phyloP scores from a whole-genome alignment of 2,113 vertebrate species.

The Gnathochromis pfefferi region DNA sequence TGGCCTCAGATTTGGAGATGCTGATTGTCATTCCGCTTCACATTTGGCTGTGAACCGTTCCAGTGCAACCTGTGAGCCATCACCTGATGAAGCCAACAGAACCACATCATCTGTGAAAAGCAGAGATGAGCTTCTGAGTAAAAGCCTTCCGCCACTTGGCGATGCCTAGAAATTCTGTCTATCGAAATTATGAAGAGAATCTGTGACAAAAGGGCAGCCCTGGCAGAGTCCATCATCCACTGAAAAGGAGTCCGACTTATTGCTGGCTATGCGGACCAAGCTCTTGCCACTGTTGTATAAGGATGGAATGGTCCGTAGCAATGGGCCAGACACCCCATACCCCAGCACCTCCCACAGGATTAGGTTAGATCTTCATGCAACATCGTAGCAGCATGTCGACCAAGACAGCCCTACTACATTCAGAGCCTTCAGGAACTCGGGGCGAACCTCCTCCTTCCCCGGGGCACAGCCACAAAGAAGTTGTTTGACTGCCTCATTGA shows the following conservation, averaged over 20 bases:
- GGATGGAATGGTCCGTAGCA: neutral
- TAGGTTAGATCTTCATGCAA: neutral
- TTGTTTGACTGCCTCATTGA: neutral
- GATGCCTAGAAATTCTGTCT: neutral
- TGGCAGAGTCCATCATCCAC: neutral
- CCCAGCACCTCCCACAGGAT: neutral
- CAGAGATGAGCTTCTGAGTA: neutral
- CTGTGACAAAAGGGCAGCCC: neutral
- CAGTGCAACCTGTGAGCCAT: neutral
- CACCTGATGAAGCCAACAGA: neutral
- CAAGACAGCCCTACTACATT: neutral
- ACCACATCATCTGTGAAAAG: neutral
- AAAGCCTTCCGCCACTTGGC: neutral
- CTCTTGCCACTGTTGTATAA: rapidly evolving
- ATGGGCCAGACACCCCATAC: neutral
- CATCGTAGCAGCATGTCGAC: neutral
- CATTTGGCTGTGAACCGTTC: neutral
- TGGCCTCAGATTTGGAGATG: neutral
- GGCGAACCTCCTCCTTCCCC: neutral
- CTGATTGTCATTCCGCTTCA: neutral
- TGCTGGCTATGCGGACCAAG: neutral
- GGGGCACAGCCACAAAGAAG: neutral
- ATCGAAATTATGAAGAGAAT: neutral
- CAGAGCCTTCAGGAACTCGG: neutral
- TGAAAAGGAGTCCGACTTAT: neutral